Evolutionary conservation across 1,140 invertebrate genomes (phyloP).

Genomic region (Spodoptera litura): DNA sequence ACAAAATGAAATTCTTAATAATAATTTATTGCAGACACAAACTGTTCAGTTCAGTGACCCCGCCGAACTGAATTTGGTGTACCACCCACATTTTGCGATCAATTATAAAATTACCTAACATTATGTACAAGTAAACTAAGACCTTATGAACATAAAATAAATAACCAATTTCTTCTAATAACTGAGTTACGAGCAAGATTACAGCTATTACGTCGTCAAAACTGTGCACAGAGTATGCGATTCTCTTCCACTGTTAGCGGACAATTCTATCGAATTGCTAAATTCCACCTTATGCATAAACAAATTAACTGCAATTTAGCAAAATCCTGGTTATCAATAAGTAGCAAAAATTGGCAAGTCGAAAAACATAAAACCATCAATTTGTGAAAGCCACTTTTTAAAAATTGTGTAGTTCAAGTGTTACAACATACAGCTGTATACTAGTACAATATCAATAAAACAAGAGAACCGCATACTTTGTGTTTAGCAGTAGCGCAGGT

Average conservation of each 20-base stretch:
- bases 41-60: conserved; percentile 78
- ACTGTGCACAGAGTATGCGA: conserved; percentile 2
- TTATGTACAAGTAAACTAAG: conserved; percentile 76
- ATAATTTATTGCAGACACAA: conserved; percentile 84
- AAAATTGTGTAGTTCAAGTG: not conserved
- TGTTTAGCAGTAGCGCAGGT: not conserved
- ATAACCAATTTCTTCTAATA: conserved; percentile 82
- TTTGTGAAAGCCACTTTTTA: too few relatives aligned
- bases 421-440: not conserved
- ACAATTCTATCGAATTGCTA: not conserved
- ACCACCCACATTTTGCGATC: conserved; percentile 71
- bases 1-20: conserved; percentile 54
- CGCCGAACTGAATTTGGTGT: conserved; percentile 78
- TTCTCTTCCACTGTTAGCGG: not conserved
- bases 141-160: conserved; percentile 79
- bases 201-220: conserved; percentile 45
- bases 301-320: not conserved
- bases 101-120: conserved; percentile 62
- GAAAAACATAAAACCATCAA: too few relatives aligned
- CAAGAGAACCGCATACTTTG: not conserved
- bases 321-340: too few relatives aligned
- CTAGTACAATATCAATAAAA: not conserved
- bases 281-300: not conserved
- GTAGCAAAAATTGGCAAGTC: too few relatives aligned
- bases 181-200: conserved; percentile 64